phyloP scores from a whole-genome alignment of 2,113 vertebrate species.

The Oreotrochilus melanogaster region DNA sequence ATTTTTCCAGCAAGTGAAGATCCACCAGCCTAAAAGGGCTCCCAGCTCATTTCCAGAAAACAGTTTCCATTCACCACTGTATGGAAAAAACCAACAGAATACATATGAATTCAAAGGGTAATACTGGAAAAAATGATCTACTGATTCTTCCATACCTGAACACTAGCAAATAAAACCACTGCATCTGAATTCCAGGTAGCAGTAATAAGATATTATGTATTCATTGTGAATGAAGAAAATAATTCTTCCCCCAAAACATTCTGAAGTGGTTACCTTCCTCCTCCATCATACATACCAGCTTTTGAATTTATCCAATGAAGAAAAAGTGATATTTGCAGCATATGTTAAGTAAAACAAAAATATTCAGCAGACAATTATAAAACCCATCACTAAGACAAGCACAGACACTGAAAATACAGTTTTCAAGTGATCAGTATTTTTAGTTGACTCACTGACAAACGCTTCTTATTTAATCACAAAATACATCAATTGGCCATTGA shows the following conservation, averaged over 20 bases:
- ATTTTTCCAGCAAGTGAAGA: conserved; percentile 91
- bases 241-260: neutral
- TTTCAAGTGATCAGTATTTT: neutral
- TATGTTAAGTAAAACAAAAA: neutral
- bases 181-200: neutral
- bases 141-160: neutral
- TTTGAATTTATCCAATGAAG: neutral
- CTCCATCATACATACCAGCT: neutral
- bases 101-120: neutral
- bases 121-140: neutral
- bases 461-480: neutral
- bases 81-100: neutral
- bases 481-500: neutral
- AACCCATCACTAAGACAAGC: neutral
- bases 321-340: neutral
- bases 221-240: neutral
- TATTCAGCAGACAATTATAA: neutral
- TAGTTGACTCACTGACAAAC: neutral
- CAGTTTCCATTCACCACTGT: conserved; percentile 91
- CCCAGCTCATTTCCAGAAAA: conserved; percentile 96
- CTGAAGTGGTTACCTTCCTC: neutral
- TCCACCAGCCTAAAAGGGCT: conserved; percentile 96
- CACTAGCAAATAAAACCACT: neutral
- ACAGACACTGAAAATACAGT: neutral
- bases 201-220: neutral